These are phyloP conservation scores for Pimephales promelas DNA, from an alignment of 2,113 vertebrate species.

Conservation along the genomic window DNA sequence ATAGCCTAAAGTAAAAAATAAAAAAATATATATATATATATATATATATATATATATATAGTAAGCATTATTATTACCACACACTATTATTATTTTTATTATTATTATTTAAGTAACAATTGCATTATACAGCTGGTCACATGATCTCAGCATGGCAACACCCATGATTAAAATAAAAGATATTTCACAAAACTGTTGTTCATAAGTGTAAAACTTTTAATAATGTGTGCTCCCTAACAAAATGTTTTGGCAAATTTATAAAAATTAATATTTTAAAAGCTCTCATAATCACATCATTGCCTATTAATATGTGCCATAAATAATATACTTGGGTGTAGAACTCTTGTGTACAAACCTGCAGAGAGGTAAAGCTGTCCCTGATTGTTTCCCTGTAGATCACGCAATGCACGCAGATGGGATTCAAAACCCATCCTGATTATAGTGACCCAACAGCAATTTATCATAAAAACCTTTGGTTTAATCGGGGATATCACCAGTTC, in stretches of 20 bases:
- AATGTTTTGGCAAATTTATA: background rate
- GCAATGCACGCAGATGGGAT: background rate
- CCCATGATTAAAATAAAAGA: no score
- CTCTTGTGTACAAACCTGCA: conserved; percentile 5
- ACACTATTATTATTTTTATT: background rate
- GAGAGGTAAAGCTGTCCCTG: conserved; percentile 1
- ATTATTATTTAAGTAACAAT: background rate
- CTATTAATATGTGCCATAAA: background rate
- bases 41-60: background rate
- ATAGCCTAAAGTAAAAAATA: background rate
- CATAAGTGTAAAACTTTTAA: background rate
- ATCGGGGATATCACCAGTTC: background rate
- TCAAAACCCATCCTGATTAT: conserved; percentile 12
- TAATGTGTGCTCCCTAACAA: background rate
- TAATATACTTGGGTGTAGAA: background rate
- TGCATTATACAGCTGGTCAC: background rate
- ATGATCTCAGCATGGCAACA: background rate
- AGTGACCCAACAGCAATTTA: conserved; percentile 15
- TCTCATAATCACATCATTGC: background rate
- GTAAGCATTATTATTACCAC: background rate
- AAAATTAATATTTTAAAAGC: background rate
- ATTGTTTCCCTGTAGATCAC: background rate
- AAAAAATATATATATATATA: background rate
- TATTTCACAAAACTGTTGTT: background rate
- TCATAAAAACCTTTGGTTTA: conserved; percentile 19